A percentile compares a stretch with the other conserved stretches of the same genome.
Evolutionary conservation across 1,140 invertebrate species (phyloP).

Genomic region (Drosophila nasuta): DNA sequence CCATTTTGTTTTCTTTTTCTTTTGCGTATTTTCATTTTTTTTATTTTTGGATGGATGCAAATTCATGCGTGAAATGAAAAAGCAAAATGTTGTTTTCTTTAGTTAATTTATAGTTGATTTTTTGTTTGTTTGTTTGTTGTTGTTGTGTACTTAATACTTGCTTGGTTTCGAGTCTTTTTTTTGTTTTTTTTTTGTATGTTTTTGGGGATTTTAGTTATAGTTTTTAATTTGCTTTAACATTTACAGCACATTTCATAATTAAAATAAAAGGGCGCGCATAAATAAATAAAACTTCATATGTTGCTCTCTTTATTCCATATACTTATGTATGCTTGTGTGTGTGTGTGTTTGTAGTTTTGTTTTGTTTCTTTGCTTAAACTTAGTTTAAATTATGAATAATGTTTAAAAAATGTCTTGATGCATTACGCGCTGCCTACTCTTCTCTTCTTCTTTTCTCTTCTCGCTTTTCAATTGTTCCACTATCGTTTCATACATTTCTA

Average conservation of each 20-base stretch:
- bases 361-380: slow-evolving; percentile 63
- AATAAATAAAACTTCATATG: slow-evolving; percentile 55
- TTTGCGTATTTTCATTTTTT: slow-evolving; percentile 43
- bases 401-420: slow-evolving; percentile 78
- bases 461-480: slow-evolving; percentile 10
- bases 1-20: slow-evolving; percentile 55
- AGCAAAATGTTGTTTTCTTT: slow-evolving; percentile 55
- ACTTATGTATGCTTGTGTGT: slow-evolving; percentile 47
- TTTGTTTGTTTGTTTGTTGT: slow-evolving; percentile 62
- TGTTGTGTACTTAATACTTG: slow-evolving; percentile 83
- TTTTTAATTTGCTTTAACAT: slow-evolving; percentile 68
- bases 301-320: slow-evolving; percentile 61
- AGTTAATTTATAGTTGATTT: slow-evolving; percentile 51
- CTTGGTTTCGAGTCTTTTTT: slow-evolving; percentile 84
- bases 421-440: slow-evolving; percentile 45
- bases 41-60: slow-evolving; percentile 60
- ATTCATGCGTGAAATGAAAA: slow-evolving; percentile 68
- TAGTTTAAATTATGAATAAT: slow-evolving; percentile 76
- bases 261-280: slow-evolving; percentile 32
- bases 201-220: slow-evolving; percentile 35
- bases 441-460: too few relatives aligned
- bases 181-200: slow-evolving; percentile 47
- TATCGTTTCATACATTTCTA: slow-evolving; percentile 25
- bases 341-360: slow-evolving; percentile 39
- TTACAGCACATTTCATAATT: slow-evolving; percentile 46